These are phyloP conservation scores for Gymnoscelis rufifasciata DNA, from an alignment of 2,888 invertebrate species.

Conservation along the genomic window DNA sequence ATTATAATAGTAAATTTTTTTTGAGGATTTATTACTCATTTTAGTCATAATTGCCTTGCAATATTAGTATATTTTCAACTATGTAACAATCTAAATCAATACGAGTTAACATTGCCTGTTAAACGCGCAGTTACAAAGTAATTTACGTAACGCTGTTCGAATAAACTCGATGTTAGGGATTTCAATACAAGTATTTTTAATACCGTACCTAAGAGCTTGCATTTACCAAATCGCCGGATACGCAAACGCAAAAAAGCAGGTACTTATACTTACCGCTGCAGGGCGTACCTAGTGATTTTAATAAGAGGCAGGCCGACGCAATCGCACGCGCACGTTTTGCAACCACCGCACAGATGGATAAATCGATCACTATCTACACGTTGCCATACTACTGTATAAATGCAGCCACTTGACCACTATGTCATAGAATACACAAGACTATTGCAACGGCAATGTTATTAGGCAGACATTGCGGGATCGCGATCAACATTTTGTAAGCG, in stretches of 20 bases:
- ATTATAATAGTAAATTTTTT: too few species aligned
- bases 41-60: too few species aligned
- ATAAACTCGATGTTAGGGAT: too few species aligned
- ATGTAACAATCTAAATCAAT: too few species aligned
- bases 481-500: too few species aligned
- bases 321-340: slow-evolving; percentile 32
- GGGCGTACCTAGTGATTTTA: slow-evolving; percentile 30
- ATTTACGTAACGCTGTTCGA: too few species aligned
- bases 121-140: too few species aligned
- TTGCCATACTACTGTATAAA: slow-evolving; percentile 16
- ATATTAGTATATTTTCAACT: too few species aligned
- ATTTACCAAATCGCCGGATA: slow-evolving; percentile 21
- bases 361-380: slow-evolving; percentile 46
- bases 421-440: neutral
- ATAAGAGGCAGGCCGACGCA: slow-evolving; percentile 31
- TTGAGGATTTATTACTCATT: too few species aligned
- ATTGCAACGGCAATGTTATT: neutral
- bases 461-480: neutral
- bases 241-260: slow-evolving; percentile 21
- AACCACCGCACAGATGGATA: slow-evolving; percentile 38
- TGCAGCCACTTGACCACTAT: slow-evolving; percentile 11
- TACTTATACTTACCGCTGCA: slow-evolving; percentile 23
- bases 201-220: slow-evolving; percentile 6
- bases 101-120: too few species aligned
- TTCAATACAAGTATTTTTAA: too few species aligned